Base-by-base conservation (phyloP, 2,797 vertebrate species). In the Hafferia zeledoni region DNA sequence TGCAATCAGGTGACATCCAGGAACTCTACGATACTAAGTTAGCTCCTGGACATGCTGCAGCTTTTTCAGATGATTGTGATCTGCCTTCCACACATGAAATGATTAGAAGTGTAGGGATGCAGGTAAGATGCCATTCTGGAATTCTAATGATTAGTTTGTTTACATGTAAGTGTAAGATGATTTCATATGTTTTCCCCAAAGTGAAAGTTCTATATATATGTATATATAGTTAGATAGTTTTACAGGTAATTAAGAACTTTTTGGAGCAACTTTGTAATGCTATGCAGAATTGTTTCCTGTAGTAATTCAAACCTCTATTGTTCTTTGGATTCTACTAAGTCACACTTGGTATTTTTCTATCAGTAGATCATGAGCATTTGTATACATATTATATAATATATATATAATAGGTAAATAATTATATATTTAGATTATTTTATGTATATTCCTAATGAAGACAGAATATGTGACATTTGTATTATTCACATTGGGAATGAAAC, bases 61-160 rank as follows among this genome's bases (percentile, higher is more conserved):
- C 99, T 30, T 99, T 99, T 47, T 99, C 99, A 37, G 98, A 99
- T 11, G 99, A 99, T 95, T 99, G 99, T 11, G 99, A 99, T 86
- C 96, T 99, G 82, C 99, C 99, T n/a, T 97, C 98, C 35, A 98
- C 98, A 5, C 99, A 99, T 44, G 99, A 99, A 95, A 98, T 98
- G 96, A 98, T 99, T 93, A 98, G 98, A 97, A 99, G 98, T 28
- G 97, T 99, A 68, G 99, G 99, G 68, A 99, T 99, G 98, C 99
- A 99, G 98, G 99, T 99, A 96, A 84, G 97, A 83, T n/a, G 20
- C n/a, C 14, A 17, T 67, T 86, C 9, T 20, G n/a, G 61, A 57
- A 77, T 43, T 83, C 50, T 61, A 11, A 49, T 46, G 39, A 24
- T 31, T 5, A 39, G 46, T 44, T 8, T 59, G 39, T 77, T 90